phyloP scores from a whole-genome alignment of 92 coral and sea anemone genomes.

The Actinostola sp. region DNA sequence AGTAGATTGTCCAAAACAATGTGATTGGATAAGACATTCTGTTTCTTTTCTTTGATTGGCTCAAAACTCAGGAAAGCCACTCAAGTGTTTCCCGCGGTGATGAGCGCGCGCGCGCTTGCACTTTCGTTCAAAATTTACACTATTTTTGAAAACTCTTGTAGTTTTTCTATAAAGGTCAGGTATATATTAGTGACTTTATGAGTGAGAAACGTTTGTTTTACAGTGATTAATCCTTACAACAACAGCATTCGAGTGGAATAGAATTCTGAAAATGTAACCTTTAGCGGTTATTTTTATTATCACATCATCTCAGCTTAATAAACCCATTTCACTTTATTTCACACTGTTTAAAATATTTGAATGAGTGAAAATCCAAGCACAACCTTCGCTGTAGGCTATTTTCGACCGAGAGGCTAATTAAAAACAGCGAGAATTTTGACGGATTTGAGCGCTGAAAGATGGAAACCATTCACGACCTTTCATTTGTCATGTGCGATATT shows the following conservation, averaged over 20 bases:
- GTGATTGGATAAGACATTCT: neutral
- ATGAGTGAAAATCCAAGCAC: neutral
- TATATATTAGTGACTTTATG: conserved; percentile 10
- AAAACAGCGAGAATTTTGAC: conserved; percentile 7
- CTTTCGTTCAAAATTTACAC: neutral
- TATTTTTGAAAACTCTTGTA: neutral
- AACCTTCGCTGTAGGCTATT: neutral
- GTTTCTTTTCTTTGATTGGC: neutral
- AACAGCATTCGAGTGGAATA: conserved; percentile 18
- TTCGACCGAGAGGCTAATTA: neutral
- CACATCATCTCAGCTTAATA: neutral
- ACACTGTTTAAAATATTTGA: neutral
- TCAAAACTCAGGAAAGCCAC: neutral
- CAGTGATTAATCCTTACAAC: conserved; percentile 22
- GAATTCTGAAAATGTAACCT: conserved; percentile 18
- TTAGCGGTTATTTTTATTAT: neutral
- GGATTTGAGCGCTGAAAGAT: conserved; percentile 32
- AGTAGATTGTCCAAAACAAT: neutral
- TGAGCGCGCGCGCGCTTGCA: neutral
- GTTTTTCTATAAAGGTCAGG: conserved; percentile 12
- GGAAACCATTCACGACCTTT: neutral
- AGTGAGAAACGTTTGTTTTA: conserved; percentile 38
- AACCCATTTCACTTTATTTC: neutral
- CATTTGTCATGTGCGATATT: conserved; percentile 10
- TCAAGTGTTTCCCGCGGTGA: neutral